Evolutionary conservation across 2,797 vertebrate genomes (phyloP).

Genomic region (Gouania willdenowi): DNA sequence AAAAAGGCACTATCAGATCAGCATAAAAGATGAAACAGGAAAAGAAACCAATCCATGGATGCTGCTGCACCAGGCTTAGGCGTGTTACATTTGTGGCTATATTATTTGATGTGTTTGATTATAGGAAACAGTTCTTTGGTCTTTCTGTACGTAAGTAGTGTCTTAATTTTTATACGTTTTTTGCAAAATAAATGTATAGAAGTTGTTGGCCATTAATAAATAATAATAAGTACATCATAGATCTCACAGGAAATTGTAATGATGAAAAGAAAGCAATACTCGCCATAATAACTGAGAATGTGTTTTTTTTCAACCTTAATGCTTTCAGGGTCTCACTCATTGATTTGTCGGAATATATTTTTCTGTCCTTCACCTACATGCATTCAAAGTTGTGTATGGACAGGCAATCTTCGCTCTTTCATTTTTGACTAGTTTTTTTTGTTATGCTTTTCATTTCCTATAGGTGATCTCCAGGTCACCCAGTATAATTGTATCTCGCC

Average conservation of each 20-base stretch:
- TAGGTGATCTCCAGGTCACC: slow-evolving; percentile 45
- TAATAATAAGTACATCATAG: too few relatives aligned
- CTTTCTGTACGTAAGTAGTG: slow-evolving; percentile 6
- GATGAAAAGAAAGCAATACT: too few relatives aligned
- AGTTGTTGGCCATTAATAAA: too few relatives aligned
- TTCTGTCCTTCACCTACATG: slow-evolving; percentile 2
- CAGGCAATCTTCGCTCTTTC: slow-evolving; percentile 3
- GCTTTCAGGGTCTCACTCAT: not conserved
- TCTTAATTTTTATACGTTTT: too few relatives aligned
- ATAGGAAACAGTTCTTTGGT: slow-evolving; percentile 24
- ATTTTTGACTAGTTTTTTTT: slow-evolving; percentile 14
- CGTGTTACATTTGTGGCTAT: slow-evolving; percentile 20
- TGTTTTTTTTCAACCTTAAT: not conserved
- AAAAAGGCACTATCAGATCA: slow-evolving; percentile 24
- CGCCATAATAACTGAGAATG: slow-evolving; percentile 15
- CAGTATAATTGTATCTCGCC: slow-evolving; percentile 47
- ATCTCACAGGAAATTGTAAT: too few relatives aligned
- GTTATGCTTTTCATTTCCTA: slow-evolving; percentile 64
- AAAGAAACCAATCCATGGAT: slow-evolving; percentile 18
- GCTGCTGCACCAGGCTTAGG: slow-evolving; percentile 16
- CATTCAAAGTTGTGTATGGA: slow-evolving; percentile 27
- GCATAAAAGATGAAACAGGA: slow-evolving; percentile 14
- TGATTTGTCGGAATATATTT: not conserved
- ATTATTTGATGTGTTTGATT: slow-evolving; percentile 4
- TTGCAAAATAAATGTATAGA: too few relatives aligned